phyloP scores from a whole-genome alignment of 2,888 invertebrate genomes.

The Dryobota labecula region DNA sequence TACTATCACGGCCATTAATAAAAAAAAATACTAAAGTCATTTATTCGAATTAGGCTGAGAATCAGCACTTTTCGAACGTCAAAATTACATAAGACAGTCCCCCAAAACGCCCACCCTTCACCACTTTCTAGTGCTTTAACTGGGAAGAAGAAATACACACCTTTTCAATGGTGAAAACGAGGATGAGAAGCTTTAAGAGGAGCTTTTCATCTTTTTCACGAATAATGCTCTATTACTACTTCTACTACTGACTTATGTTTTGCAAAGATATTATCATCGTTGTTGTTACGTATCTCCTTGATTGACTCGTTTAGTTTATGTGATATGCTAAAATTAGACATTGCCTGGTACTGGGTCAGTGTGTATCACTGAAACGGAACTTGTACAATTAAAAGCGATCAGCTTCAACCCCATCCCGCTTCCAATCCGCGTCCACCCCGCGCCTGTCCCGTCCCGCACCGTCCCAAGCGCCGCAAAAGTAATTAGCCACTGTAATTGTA shows the following conservation, averaged over 20 bases:
- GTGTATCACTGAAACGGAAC: not conserved
- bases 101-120: no score
- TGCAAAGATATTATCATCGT: not conserved
- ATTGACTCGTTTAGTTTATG: no score
- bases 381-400: constrained; percentile 33
- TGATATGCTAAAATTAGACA: not conserved
- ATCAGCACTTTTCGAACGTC: no score
- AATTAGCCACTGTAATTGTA: constrained; percentile 53
- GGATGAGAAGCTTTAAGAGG: not conserved
- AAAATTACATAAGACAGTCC: no score
- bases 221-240: not conserved
- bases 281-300: not conserved
- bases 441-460: not conserved
- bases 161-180: not conserved
- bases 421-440: not conserved
- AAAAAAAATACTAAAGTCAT: no score
- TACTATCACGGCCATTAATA: not conserved
- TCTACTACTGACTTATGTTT: not conserved
- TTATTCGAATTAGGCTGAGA: no score
- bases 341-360: not conserved
- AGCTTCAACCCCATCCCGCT: not conserved
- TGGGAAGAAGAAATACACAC: no score
- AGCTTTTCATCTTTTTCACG: not conserved
- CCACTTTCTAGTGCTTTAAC: no score
- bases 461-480: constrained; percentile 26